Percentiles rank a stretch among this genome's conserved stretches.
These are phyloP conservation scores for Fukomys damarensis DNA, from an alignment of 2,113 vertebrate genomes.

Conservation along the genomic window DNA sequence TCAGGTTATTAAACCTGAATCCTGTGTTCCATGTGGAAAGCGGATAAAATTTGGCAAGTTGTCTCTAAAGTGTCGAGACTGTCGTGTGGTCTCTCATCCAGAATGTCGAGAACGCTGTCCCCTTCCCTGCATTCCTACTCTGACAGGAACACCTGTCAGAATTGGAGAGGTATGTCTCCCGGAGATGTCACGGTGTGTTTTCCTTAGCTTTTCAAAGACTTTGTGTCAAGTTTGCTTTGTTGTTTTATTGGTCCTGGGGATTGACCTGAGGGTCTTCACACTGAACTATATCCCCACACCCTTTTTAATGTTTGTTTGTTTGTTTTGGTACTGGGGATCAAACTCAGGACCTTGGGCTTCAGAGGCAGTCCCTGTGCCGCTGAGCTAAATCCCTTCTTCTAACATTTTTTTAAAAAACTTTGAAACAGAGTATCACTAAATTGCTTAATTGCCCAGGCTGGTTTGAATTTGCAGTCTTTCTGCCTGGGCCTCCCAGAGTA, in stretches of 20 bases:
- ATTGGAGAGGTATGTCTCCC: slow-evolving; percentile 90
- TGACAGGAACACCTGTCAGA: slow-evolving; percentile 91
- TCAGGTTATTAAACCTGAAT: slow-evolving; percentile 98
- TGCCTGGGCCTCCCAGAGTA: neutral
- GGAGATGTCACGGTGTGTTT: neutral
- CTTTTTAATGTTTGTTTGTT: no score
- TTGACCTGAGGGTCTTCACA: neutral
- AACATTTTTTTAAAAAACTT: neutral
- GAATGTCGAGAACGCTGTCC: slow-evolving; percentile 97
- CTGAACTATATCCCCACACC: neutral
- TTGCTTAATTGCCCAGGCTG: neutral
- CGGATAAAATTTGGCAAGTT: slow-evolving; percentile 98
- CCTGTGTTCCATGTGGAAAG: slow-evolving; percentile 97
- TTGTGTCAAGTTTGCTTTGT: neutral
- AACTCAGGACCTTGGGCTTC: no score
- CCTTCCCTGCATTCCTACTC: slow-evolving; percentile 94
- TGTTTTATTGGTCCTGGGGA: neutral
- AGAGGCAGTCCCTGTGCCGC: no score
- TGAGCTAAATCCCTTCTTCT: no score
- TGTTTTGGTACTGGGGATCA: no score
- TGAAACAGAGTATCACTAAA: neutral
- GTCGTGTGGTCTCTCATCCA: slow-evolving; percentile 93
- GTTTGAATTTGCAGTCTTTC: neutral
- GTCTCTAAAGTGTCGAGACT: slow-evolving; percentile 95
- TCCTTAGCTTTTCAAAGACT: slow-evolving; percentile 43